Conservation (phyloP, 1,140 invertebrate genomes). For the Drosophila sp. region DNA sequence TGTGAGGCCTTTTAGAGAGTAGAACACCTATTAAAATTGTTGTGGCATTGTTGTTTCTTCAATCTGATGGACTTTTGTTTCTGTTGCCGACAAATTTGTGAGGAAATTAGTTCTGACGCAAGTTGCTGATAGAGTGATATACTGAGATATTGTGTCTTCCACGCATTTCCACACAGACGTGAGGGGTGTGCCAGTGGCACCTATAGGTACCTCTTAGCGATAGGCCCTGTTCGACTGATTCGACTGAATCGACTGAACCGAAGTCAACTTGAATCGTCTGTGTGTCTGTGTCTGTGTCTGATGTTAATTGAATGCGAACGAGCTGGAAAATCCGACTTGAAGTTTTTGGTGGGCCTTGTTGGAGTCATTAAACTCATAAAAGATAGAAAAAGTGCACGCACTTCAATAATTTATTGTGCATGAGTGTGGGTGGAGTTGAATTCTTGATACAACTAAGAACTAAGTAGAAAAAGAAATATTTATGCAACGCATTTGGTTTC, state of each 20-base stretch:
- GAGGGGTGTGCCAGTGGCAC: conserved; percentile 51
- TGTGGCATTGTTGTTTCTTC: conserved; percentile 1
- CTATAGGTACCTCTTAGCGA: conserved; percentile 41
- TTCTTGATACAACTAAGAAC: conserved; percentile 42
- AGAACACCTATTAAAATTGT: conserved; percentile 31
- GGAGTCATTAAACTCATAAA: conserved; percentile 80
- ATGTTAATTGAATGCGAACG: conserved; percentile 77
- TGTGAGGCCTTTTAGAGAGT: conserved; percentile 39
- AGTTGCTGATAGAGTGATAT: conserved; percentile 71
- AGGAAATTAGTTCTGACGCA: conserved; percentile 73
- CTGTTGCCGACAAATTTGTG: conserved; percentile 54
- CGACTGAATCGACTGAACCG: not conserved
- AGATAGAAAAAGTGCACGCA: conserved; percentile 63
- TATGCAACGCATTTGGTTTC: conserved; percentile 69
- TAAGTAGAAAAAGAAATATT: conserved; percentile 67
- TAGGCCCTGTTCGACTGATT: conserved; percentile 18
- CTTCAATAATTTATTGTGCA: conserved; percentile 77
- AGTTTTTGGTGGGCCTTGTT: conserved; percentile 31
- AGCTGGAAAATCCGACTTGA: conserved; percentile 40
- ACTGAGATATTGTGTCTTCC: conserved; percentile 10
- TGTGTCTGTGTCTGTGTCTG: conserved; percentile 51
- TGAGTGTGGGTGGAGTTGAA: conserved; percentile 54
- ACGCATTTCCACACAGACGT: too few species aligned
- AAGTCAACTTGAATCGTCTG: conserved; percentile 16
- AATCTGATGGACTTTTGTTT: conserved; percentile 38